Evolutionary conservation across 2,113 vertebrate genomes (phyloP), one percentile per base, ranked within the genome.

Genomic region (Pitta sordida): DNA sequence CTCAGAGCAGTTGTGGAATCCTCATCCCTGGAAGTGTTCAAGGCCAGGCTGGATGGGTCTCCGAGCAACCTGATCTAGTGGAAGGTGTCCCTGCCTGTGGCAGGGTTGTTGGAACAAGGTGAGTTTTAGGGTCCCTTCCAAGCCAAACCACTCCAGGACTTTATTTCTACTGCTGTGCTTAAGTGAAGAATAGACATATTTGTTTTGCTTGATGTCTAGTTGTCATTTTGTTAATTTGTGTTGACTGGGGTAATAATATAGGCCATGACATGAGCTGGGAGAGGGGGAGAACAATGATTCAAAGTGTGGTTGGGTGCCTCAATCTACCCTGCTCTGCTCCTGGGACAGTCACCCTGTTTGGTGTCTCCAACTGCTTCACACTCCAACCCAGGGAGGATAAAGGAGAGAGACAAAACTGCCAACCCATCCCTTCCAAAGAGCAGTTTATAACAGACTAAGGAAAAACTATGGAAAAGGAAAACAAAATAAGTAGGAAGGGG

Each of bases 381-480:
- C 27, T 71, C 32, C 27, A 52, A 9, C 16, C 21, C n/a, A 9
- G 48, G 9, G n/a, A 44, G 34, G 44, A 9, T 9, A 68, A 83
- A 71, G 29, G 29, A 64, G 44, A 64, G n/a, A 21, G 37, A 62
- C 32, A 12, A 29, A 64, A 17, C n/a, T 65, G 24, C 53, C 0
- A 29, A 67, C 65, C 53, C 46, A 20, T 7, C 46, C n/a, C 29
- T 64, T 48, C n/a, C 81, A 73, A 71, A 64, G 52, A 56, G 18
- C 7, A 55, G 8, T 64, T 82, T 71, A 2, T 67, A 67, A 55
- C 17, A 55, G 18, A 21, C 24, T 51, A 48, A 82, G 53, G 46
- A 82, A 91, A 39, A 84, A 14, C 8, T 68, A n/a, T 18, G 18
- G 46, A 79, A 84, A 93, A 87, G 30, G 9, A 76, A 82, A 83